These are phyloP conservation scores for Leptinotarsa defecta DNA, from an alignment of 1,140 invertebrate genomes.

Conservation along the genomic window DNA sequence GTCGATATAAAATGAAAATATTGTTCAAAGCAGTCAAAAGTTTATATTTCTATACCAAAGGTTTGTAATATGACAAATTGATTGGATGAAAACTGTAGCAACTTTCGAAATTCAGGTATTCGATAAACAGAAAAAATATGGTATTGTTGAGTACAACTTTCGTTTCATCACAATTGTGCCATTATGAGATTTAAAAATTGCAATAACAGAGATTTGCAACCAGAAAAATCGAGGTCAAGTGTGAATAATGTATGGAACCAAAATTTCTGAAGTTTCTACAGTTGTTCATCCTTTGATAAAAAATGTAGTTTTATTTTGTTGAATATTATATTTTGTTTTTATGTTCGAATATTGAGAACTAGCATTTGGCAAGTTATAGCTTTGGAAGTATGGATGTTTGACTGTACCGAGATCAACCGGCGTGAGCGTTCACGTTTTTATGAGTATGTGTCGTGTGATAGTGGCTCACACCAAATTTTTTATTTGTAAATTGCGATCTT, in stretches of 20 bases:
- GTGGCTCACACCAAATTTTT: constrained; percentile 33
- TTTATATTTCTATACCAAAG: constrained; percentile 32
- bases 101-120: not conserved
- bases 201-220: too few species aligned
- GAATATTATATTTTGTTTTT: too few species aligned
- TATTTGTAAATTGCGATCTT: constrained; percentile 34
- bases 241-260: not conserved
- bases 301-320: not conserved
- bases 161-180: too few species aligned
- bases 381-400: constrained; percentile 40
- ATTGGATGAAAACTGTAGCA: not conserved
- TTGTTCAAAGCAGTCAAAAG: constrained; percentile 35
- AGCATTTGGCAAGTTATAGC: not conserved
- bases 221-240: not conserved
- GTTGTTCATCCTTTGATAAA: not conserved
- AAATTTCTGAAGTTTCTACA: not conserved
- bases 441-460: constrained; percentile 46
- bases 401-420: constrained; percentile 36
- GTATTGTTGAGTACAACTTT: not conserved
- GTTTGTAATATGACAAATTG: not conserved
- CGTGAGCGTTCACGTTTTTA: constrained; percentile 46
- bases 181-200: too few species aligned
- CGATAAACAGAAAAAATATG: not conserved
- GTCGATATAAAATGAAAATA: constrained; percentile 24
- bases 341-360: not conserved